Evolutionary conservation across 2,888 invertebrate genomes (phyloP), one percentile per base, ranked within the genome.

Genomic region (Balanococcus diminutus): DNA sequence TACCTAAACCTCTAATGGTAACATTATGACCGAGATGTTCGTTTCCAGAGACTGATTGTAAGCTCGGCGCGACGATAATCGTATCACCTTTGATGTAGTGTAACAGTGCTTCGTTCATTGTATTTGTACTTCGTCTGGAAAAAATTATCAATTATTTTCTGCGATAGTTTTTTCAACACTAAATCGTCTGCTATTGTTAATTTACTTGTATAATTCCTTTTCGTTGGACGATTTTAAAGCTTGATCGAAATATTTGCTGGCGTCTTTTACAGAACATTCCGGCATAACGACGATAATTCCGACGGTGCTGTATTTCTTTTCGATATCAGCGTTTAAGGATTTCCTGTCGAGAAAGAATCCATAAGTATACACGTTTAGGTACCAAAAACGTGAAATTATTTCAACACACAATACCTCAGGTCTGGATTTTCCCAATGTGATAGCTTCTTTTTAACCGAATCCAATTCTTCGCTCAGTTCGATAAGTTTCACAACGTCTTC

Each of bases 11-110:
- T 36, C 11, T 79, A 36, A 79, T 36, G 19, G 36, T 79, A 14
- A 79, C 36, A 19, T 79, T 36, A 36, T 79, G 28, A 1, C 32
- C 36, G 19, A 79, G 75, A 9, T 32, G 75, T 36, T 79, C 75
- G 16, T 36, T 32, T 36, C 75, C 75, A 16, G 19, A 19, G 9
- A 79, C 75, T 1, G 75, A 19, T 36, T 79, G 75, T 14, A 9
- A 14, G 9, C 75, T 11, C 0, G 75, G 36, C 1, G 19, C 75
- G 75, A 79, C 16, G 36, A 79, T 16, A 79, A 79, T 79, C 8
- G 25, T 79, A 36, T 79, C 75, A 79, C 75, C 75, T 36, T 36
- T 8, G 6, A 79, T 36, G 36, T 79, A 79, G 36, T 79, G 36
- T 9, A 79, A n/a, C 22, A 79, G 36, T 14, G 75, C 75, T n/a